Evolutionary conservation across 2,113 vertebrate species (phyloP).

Genomic region (Odocoileus hemionus): DNA sequence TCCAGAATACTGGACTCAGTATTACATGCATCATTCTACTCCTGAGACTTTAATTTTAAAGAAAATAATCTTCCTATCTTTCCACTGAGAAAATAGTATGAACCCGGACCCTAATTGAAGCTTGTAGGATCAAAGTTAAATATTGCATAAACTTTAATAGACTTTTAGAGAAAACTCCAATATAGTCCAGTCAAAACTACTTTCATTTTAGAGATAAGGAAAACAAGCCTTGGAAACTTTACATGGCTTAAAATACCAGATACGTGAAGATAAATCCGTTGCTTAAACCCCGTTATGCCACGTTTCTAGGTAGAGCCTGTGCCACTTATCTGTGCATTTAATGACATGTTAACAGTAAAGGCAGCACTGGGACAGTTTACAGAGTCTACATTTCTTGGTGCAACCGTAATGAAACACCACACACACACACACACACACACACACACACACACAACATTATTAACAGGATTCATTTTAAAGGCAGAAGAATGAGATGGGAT

Average conservation of each 20-base stretch:
- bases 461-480: too few species aligned
- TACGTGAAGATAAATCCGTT: neutral
- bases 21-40: neutral
- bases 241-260: neutral
- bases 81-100: neutral
- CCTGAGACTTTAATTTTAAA: neutral
- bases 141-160: neutral
- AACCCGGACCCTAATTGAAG: neutral
- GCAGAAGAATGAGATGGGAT: too few species aligned
- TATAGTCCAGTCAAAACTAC: neutral
- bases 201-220: constrained; percentile 11
- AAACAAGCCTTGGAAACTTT: neutral
- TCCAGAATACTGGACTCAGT: neutral
- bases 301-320: neutral
- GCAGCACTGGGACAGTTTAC: neutral
- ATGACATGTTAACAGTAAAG: neutral
- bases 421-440: neutral
- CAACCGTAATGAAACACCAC: neutral
- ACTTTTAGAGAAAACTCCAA: neutral
- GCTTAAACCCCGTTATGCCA: neutral
- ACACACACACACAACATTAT: neutral
- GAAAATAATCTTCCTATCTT: constrained; percentile 17
- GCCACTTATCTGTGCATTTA: neutral
- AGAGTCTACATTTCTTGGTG: neutral
- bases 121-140: neutral